Conservation (phyloP, 2,113 vertebrate species). For the Phainopepla nitens region DNA sequence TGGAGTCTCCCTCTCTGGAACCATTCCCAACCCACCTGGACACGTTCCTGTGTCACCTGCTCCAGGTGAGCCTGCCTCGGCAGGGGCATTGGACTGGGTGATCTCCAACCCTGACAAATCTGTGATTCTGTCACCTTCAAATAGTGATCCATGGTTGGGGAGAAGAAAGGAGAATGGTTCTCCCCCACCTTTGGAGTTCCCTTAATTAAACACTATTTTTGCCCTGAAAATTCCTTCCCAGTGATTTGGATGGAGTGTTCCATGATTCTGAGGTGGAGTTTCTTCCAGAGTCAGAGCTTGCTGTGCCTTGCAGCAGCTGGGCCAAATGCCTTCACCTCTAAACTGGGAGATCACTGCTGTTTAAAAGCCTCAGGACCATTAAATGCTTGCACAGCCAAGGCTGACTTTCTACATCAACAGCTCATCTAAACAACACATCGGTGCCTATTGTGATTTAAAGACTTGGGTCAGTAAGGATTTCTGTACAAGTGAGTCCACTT, state of each 20-base stretch:
- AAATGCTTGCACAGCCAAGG: background rate
- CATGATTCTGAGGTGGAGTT: background rate
- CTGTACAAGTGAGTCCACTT: background rate
- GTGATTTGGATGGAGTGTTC: background rate
- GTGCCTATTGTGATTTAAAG: background rate
- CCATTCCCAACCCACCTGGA: background rate
- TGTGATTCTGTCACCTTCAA: background rate
- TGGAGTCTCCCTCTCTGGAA: background rate
- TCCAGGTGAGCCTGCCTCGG: background rate
- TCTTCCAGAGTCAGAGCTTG: background rate
- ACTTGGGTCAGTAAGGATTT: background rate
- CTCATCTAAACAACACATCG: background rate
- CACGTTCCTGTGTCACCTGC: background rate
- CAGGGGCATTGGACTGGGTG: background rate
- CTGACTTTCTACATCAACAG: background rate
- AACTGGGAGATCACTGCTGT: background rate
- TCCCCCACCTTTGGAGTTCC: background rate
- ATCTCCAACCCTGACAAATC: background rate
- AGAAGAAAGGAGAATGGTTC: background rate
- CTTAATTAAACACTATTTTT: background rate
- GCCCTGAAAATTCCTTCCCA: background rate
- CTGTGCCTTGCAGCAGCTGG: background rate
- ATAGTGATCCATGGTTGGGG: fast-evolving
- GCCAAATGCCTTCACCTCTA: background rate
- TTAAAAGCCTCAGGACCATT: background rate